Base-by-base conservation (phyloP, 1,140 invertebrate genomes). In the Euwallacea fornicatus region DNA sequence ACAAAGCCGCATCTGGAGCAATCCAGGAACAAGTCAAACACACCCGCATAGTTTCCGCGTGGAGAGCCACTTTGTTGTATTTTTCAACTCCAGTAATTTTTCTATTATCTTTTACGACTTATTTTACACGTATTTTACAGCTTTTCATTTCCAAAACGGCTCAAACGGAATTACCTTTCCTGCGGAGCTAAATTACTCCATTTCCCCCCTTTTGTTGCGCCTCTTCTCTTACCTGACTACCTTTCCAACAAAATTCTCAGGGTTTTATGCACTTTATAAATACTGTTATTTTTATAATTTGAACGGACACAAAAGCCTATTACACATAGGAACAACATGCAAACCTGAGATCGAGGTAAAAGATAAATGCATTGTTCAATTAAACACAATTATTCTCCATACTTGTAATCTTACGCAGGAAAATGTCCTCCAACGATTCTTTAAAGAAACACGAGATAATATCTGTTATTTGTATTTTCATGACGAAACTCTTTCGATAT, bases 91-190 rank as follows among this genome's bases (percentile, higher is more conserved):
- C 15, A 16, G 16, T 16, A 56, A 56, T 41, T 61, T 61, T 61
- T 61, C 42, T 43, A 61, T 61, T 61, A 61, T 61, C 42, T 61
- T 61, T 61, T 61, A 61, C 59, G 59, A 43, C 2, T 61, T 61
- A 43, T 11, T 61, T 61, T 61, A 61, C 16, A 61, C 21, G 21
- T 33, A 33, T 33, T 33, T 33, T 33, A 33, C 21, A 33, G 42
- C 59, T 43, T 41, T 61, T 61, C 59, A 61, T 61, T 61, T 43
- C 21, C 7, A 43, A 61, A 43, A 61, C 21, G 21, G 21, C 21
- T 33, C 55, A 21, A 16, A n/a, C 21, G n/a, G 55, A n/a, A 58
- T 58, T 15, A 58, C n/a, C n/a, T 58, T 21, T 13, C 55, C 55
- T 53, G 11, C 15, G 11, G 55, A 10, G n/a, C 55, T n/a, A 58